A percentile compares a stretch with the other conserved stretches of the same genome.
phyloP scores from a whole-genome alignment of 1,140 invertebrate species.

The Bicyclus anynana region DNA sequence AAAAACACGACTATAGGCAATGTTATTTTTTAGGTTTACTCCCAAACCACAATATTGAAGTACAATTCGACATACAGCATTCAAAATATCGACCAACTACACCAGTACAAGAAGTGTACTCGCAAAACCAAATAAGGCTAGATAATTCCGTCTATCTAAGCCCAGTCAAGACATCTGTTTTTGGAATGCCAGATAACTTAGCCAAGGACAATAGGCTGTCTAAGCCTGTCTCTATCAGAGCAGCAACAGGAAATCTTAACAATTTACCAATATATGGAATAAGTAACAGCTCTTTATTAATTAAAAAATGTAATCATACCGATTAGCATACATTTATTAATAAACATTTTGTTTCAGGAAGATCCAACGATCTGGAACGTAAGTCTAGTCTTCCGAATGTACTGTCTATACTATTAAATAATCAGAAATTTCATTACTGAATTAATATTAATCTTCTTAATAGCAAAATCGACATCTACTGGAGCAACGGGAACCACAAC shows the following conservation, averaged over 20 bases:
- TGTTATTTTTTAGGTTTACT: constrained; percentile 33
- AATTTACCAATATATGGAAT: neutral
- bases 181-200: neutral
- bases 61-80: constrained; percentile 32
- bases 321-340: neutral
- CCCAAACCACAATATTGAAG: constrained; percentile 39
- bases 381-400: too few relatives aligned
- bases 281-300: too few relatives aligned
- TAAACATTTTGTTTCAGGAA: neutral
- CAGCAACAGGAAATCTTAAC: neutral
- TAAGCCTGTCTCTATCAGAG: neutral
- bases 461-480: neutral
- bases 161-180: neutral
- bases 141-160: neutral
- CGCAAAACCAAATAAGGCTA: neutral
- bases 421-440: neutral
- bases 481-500: too few relatives aligned
- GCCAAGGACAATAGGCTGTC: neutral
- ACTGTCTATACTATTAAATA: too few relatives aligned
- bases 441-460: neutral
- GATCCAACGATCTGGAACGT: neutral
- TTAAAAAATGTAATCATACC: too few relatives aligned
- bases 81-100: neutral
- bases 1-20: neutral
- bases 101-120: neutral